Base-by-base conservation (phyloP, 2,888 invertebrate species). In the Lutraria lutraria region DNA sequence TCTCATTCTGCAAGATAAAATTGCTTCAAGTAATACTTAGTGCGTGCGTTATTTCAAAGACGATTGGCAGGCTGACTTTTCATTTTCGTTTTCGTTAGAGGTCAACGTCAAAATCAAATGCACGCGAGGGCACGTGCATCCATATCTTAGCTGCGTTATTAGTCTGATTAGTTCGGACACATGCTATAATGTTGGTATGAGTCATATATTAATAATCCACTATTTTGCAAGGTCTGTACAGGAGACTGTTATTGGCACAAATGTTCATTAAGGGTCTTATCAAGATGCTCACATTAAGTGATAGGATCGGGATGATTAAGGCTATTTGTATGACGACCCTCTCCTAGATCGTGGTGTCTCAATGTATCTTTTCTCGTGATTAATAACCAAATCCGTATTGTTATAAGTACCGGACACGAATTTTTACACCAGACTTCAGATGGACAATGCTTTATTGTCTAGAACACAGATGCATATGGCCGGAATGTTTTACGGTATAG, bases 341-440 rank as follows among this genome's bases (percentile, higher is more conserved):
- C 76, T 31, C 25, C 13, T 25, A 25, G 12, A 68, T 68, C 43
- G 63, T 63, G 25, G 12, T n/a, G 63, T 68, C 25, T 68, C 63
- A 13, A 68, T 68, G 63, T 68, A 25, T 68, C 63, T 25, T n/a
- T 68, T 25, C 63, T 12, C 12, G 25, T 68, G 63, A 68, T 68
- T 68, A 68, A 68, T 68, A 25, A n/a, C 12, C 63, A 12, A 68
- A 68, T 68, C 63, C 25, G 63, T 68, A 68, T 68, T 68, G 63
- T 25, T 68, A 68, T 68, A 25, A n/a, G n/a, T 68, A n/a, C 56
- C 56, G 56, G 19, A 56, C 63, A 68, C 25, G 63, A 68, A 21
- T 68, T 68, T 43, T 25, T 68, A 68, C 63, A 4, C 63, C n/a
- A 12, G 0, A 12, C 25, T 25, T 10, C 25, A 13, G 25, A 25